Percentiles rank a stretch among this genome's conserved stretches.
Evolutionary conservation across 1,140 invertebrate species (phyloP).

Genomic region (Steinernema feltiae): DNA sequence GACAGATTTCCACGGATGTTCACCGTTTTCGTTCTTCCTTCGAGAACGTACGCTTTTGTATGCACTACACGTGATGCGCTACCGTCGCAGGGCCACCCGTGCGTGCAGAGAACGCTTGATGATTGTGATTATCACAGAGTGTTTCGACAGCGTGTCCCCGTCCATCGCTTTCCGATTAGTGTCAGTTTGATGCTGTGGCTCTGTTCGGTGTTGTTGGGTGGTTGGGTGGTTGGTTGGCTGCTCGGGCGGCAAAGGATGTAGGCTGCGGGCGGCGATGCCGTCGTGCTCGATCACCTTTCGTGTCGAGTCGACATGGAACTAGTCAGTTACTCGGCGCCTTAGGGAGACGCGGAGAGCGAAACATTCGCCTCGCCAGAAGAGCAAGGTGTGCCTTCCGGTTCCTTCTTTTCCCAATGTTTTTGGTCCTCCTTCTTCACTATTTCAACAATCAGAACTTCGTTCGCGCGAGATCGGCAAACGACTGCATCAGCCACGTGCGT

Average conservation of each 20-base stretch:
- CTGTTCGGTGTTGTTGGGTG: conserved; percentile 8
- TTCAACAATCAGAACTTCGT: too few relatives aligned
- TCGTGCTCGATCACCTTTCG: conserved; percentile 9
- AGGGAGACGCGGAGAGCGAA: neutral
- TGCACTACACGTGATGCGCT: neutral
- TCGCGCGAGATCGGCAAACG: too few relatives aligned
- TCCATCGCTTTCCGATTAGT: conserved; percentile 11
- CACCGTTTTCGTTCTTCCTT: too few relatives aligned
- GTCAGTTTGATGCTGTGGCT: conserved; percentile 11
- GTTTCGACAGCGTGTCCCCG: neutral
- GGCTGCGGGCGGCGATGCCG: conserved; percentile 7
- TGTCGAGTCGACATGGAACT: conserved; percentile 5
- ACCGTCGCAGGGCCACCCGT: neutral
- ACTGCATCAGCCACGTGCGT: neutral
- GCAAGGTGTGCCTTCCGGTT: neutral
- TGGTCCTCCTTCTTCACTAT: too few relatives aligned
- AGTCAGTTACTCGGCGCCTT: neutral
- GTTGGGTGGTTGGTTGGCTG: neutral
- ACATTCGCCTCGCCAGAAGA: neutral
- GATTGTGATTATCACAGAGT: neutral
- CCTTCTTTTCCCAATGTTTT: too few relatives aligned
- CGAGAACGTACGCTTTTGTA: too few relatives aligned
- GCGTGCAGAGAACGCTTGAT: neutral
- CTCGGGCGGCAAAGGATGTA: conserved; percentile 2
- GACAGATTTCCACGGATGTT: conserved; percentile 1